These are phyloP conservation scores for Emmelina monodactyla DNA, from an alignment of 2,888 invertebrate species.

Conservation along the genomic window DNA sequence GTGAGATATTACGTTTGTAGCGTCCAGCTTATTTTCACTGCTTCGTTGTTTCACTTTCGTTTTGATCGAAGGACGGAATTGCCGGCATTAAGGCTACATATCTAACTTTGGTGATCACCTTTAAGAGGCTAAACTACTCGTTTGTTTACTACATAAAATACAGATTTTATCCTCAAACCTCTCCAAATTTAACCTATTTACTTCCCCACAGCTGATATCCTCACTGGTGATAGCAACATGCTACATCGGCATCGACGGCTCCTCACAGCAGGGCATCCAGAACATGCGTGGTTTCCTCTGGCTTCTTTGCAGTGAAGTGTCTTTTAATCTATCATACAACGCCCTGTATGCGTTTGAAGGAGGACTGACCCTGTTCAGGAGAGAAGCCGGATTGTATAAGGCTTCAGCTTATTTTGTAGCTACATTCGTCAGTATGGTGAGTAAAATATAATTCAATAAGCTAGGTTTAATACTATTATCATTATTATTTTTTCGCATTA, in stretches of 20 bases:
- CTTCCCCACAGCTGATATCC: constrained; percentile 50
- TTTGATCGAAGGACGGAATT: no score
- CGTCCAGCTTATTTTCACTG: no score
- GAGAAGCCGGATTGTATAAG: constrained; percentile 49
- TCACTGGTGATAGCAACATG: constrained; percentile 44
- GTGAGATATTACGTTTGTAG: no score
- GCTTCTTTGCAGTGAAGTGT: constrained; percentile 55
- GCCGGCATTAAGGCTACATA: no score
- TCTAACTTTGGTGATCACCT: no score
- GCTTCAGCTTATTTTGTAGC: constrained; percentile 49
- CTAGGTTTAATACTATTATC: neutral
- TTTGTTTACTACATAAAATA: no score
- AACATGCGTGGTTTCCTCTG: constrained; percentile 55
- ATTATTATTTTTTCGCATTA: no score
- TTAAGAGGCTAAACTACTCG: no score
- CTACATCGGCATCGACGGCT: constrained; percentile 44
- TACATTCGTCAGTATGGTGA: constrained; percentile 38
- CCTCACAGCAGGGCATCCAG: constrained; percentile 53
- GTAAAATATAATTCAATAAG: neutral
- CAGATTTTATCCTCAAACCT: no score
- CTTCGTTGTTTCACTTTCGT: no score
- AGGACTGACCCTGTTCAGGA: constrained; percentile 44
- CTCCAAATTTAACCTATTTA: no score
- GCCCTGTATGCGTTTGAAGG: constrained; percentile 47
- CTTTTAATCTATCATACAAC: constrained; percentile 50